Conservation (phyloP, 2,113 vertebrate genomes). For the Anas platyrhynchos region DNA sequence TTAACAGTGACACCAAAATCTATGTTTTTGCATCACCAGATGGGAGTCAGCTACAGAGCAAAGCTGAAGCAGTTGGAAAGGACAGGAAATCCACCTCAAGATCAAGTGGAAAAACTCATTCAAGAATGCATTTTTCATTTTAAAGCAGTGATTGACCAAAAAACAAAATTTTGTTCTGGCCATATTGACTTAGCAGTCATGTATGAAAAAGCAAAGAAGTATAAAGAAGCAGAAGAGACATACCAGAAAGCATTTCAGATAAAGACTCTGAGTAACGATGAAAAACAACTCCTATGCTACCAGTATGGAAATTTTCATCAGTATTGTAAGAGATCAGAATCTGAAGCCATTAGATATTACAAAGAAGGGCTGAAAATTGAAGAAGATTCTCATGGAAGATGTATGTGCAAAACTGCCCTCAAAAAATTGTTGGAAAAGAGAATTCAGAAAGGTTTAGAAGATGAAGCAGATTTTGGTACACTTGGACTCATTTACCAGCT, state of each 20-base stretch:
- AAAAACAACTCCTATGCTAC: constrained; percentile 70
- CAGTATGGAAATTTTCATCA: constrained; percentile 71
- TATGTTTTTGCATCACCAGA: constrained; percentile 75
- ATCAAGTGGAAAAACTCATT: constrained; percentile 42
- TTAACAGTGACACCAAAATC: constrained; percentile 68
- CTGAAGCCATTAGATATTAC: constrained; percentile 74
- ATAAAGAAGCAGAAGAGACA: constrained; percentile 70
- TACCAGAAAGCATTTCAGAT: constrained; percentile 67
- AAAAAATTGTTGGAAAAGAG: constrained; percentile 53
- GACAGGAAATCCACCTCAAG: neutral
- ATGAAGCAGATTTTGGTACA: constrained; percentile 46
- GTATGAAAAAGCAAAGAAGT: constrained; percentile 53
- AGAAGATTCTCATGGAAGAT: neutral
- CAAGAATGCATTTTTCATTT: constrained; percentile 71
- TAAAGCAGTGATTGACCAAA: constrained; percentile 44
- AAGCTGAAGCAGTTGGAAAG: neutral
- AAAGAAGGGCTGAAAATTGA: constrained; percentile 71
- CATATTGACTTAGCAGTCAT: constrained; percentile 64
- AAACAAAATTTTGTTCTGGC: constrained; percentile 65
- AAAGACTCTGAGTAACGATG: neutral
- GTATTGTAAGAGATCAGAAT: constrained; percentile 56
- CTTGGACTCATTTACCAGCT: constrained; percentile 64
- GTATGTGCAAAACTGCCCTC: constrained; percentile 2
- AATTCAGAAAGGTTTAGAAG: neutral
- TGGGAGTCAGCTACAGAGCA: constrained; percentile 75